Conservation (phyloP, 1,140 invertebrate genomes). For the Berghia stephanieae region DNA sequence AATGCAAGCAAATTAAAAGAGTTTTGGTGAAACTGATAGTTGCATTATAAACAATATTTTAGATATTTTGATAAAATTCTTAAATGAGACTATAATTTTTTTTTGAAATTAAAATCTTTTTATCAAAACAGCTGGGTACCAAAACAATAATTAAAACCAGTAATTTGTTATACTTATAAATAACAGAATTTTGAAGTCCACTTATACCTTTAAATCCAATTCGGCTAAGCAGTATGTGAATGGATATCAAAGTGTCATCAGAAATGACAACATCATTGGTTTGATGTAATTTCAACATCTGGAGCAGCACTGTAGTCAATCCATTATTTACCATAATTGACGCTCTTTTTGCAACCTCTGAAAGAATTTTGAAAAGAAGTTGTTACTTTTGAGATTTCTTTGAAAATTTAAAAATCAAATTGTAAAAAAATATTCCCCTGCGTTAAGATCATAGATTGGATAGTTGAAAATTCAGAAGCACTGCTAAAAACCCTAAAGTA, state of each 20-base stretch:
- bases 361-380: conserved; percentile 8
- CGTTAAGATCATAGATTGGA: neutral
- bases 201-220: conserved; percentile 60
- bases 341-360: conserved; percentile 56
- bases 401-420: neutral
- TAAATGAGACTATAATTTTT: neutral
- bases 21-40: too few species aligned
- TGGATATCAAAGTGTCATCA: conserved; percentile 50
- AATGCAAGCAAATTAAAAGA: too few species aligned
- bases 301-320: conserved; percentile 55
- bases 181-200: neutral
- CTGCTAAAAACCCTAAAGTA: neutral
- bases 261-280: conserved; percentile 43
- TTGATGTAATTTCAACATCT: conserved; percentile 50
- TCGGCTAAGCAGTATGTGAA: conserved; percentile 56
- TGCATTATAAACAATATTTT: too few species aligned
- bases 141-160: neutral
- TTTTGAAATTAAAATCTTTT: neutral
- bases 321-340: conserved; percentile 55
- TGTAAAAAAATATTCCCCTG: neutral
- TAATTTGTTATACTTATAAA: neutral
- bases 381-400: neutral
- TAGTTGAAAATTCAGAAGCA: neutral
- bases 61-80: neutral
- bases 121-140: neutral